Evolutionary conservation across 2,888 invertebrate species (phyloP).

Genomic region (Orthosia gothica): DNA sequence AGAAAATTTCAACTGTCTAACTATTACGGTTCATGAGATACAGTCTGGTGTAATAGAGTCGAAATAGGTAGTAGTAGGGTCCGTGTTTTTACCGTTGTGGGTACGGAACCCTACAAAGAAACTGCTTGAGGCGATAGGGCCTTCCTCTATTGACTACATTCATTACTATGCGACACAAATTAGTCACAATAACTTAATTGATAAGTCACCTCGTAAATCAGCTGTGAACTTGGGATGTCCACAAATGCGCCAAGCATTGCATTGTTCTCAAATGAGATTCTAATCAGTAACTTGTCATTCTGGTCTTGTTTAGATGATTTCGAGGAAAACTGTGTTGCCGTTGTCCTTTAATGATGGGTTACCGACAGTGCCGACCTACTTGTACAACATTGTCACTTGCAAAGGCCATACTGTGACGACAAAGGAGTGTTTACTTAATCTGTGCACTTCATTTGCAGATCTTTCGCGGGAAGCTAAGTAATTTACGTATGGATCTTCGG

Average conservation of each 20-base stretch:
- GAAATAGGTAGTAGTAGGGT: too few relatives aligned
- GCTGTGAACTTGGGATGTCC: slow-evolving; percentile 47
- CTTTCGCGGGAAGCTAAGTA: neutral
- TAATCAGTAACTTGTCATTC: slow-evolving; percentile 47
- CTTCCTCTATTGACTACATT: neutral
- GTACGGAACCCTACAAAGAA: neutral
- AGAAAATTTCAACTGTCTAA: too few relatives aligned
- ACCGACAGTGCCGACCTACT: slow-evolving; percentile 42
- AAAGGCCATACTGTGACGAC: slow-evolving; percentile 13
- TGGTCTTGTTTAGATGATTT: slow-evolving; percentile 19
- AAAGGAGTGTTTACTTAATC: neutral
- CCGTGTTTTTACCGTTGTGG: too few relatives aligned
- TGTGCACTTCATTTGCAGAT: neutral
- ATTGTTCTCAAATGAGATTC: slow-evolving; percentile 49
- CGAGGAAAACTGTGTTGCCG: slow-evolving; percentile 43
- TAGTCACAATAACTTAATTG: slow-evolving; percentile 16
- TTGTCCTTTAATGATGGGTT: slow-evolving; percentile 32
- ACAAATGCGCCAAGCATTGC: slow-evolving; percentile 18
- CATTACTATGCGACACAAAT: slow-evolving; percentile 9
- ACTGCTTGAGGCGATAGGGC: neutral
- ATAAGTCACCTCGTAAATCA: slow-evolving; percentile 19
- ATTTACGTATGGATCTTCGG: too few relatives aligned
- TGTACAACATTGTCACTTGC: slow-evolving; percentile 26
- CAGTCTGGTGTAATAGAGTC: too few relatives aligned
- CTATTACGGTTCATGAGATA: too few relatives aligned